These are phyloP conservation scores for Pollenia amentaria DNA, from an alignment of 2,888 invertebrate genomes.

Conservation along the genomic window DNA sequence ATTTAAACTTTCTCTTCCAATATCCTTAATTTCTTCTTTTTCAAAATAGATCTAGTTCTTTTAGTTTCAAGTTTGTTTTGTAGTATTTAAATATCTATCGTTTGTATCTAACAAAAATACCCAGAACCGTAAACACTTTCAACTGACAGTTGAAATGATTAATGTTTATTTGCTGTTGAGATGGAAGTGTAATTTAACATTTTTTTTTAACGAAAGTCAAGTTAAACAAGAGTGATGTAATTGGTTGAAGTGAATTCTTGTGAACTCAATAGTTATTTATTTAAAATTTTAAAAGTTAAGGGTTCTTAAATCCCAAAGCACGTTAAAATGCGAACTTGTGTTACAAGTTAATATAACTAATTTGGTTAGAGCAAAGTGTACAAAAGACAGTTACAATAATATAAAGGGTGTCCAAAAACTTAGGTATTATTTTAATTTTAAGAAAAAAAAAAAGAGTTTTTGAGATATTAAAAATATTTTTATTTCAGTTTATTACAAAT, in stretches of 20 bases:
- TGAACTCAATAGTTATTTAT: too few relatives aligned
- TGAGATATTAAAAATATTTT: too few relatives aligned
- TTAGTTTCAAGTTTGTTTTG: constrained; percentile 14
- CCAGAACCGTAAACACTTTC: constrained; percentile 35
- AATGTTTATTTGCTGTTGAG: constrained; percentile 22
- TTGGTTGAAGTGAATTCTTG: background rate
- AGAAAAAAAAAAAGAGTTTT: too few relatives aligned
- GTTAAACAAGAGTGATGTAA: background rate
- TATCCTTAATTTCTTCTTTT: too few relatives aligned
- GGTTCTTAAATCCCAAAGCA: background rate
- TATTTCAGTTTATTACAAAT: too few relatives aligned
- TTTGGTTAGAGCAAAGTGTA: too few relatives aligned
- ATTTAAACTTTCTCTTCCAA: too few relatives aligned
- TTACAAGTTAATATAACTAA: too few relatives aligned
- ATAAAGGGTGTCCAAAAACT: too few relatives aligned
- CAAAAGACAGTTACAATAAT: too few relatives aligned
- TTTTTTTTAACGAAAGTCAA: background rate
- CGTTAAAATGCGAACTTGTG: background rate
- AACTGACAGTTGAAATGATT: constrained; percentile 47
- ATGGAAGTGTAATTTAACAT: constrained; percentile 8
- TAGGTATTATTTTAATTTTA: too few relatives aligned
- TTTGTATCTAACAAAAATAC: constrained; percentile 8
- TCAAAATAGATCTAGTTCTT: background rate
- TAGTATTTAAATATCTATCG: background rate
- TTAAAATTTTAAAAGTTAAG: too few relatives aligned